Evolutionary conservation across 2,888 invertebrate genomes (phyloP).

Genomic region (Eupithecia exiguata): DNA sequence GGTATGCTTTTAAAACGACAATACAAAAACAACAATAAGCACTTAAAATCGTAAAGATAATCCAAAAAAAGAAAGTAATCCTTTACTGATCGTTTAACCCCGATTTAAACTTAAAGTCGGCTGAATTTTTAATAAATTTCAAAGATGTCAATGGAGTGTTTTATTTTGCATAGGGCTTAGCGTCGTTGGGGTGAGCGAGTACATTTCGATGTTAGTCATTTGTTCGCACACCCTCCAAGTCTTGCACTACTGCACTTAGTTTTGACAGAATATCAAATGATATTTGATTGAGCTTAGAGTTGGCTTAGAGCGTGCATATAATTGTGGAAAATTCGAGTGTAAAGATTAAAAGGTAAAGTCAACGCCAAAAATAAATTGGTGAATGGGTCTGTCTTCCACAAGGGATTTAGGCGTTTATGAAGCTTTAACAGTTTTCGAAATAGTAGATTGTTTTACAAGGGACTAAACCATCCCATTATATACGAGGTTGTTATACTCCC

Average conservation of each 20-base stretch:
- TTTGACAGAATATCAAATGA: constrained; percentile 78
- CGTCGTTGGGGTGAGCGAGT: constrained; percentile 76
- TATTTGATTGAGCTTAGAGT: constrained; percentile 64
- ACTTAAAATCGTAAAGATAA: constrained; percentile 36
- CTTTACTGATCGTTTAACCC: constrained; percentile 80
- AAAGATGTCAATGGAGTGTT: constrained; percentile 83
- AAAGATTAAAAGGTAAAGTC: no score
- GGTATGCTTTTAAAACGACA: background rate
- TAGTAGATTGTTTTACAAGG: no score
- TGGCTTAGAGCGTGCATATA: constrained; percentile 50
- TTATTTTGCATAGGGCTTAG: constrained; percentile 83
- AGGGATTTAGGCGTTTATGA: background rate
- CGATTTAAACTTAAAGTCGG: constrained; percentile 76
- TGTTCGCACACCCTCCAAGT: constrained; percentile 67
- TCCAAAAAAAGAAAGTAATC: constrained; percentile 50
- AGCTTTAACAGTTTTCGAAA: background rate
- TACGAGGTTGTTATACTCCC: no score
- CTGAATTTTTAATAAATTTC: constrained; percentile 84
- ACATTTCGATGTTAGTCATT: constrained; percentile 83
- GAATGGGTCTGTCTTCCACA: background rate
- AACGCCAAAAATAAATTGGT: background rate
- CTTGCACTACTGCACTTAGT: constrained; percentile 69
- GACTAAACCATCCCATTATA: no score
- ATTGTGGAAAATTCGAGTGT: constrained; percentile 4
- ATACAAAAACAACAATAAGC: background rate